Base-by-base conservation (phyloP, 2,888 invertebrate genomes). In the Pardosa pseudoannulata region DNA sequence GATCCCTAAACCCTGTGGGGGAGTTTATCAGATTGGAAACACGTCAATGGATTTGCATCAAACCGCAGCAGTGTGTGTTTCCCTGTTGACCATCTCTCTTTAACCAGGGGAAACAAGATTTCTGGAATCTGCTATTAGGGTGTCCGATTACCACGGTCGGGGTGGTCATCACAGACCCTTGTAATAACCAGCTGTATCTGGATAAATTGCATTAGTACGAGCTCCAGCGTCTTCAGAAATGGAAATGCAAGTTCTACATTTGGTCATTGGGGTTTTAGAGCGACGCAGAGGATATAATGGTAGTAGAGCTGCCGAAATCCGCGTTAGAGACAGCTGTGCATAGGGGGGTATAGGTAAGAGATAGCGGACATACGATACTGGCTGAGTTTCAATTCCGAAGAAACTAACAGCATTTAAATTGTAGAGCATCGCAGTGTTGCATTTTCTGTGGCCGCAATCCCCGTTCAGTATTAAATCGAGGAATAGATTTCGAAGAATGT, bases 111-210 rank as follows among this genome's bases (percentile, higher is more conserved):
- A 64, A 9, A 41, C 27, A 56, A 16, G 50, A 56, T 56, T 73
- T 56, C 32, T 28, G 32, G n/a, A n/a, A 23, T 19, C 23, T 28
- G 28, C 72, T 72, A 72, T 64, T 79, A 64, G 19, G 32, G 29
- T 71, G 46, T 79, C 79, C 36, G 80, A 80, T 80, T 80, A 80
- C 73, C 23, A 19, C 13, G 36, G 70, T 29, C 23, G 36, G 29
- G 71, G 36, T 72, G 29, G 71, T 29, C 79, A 71, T 72, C 79
- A 31, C 23, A 64, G n/a, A 39, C 19, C 36, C 23, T 11, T 31
- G 32, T 79, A 79, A 79, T 70, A 70, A 56, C 28, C 62, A 79
- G 56, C 78, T 36, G 36, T 36, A 16, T 2, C n/a, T 9, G 23
- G 19, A 16, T 16, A 46, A 46, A 46, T 46, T 46, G 46, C 16